phyloP scores from a whole-genome alignment of 2,797 vertebrate genomes.

The Lithobates sylvaticus region DNA sequence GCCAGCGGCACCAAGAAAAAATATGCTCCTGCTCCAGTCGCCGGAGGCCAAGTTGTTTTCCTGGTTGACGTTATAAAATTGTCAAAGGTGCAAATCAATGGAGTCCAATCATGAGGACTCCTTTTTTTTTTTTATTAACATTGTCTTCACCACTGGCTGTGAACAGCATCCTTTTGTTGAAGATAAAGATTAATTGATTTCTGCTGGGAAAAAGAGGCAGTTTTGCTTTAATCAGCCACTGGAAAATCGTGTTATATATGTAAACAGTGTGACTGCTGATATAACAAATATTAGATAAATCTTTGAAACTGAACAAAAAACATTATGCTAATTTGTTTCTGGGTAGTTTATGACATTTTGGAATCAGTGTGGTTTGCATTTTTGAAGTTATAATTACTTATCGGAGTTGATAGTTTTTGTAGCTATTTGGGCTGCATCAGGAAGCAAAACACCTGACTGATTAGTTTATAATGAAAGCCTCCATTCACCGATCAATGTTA shows the following conservation, averaged over 20 bases:
- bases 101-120: neutral
- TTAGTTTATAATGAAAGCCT: neutral
- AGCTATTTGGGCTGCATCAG: too few relatives aligned
- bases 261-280: constrained; percentile 23
- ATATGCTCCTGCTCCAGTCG: neutral
- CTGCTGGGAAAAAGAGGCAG: neutral
- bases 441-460: neutral
- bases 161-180: constrained; percentile 14
- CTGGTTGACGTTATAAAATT: neutral
- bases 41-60: neutral
- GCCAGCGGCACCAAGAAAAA: too few relatives aligned
- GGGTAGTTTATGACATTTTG: neutral
- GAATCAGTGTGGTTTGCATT: neutral
- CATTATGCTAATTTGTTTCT: constrained; percentile 4
- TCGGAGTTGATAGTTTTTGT: neutral
- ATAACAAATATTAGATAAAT: constrained; percentile 6
- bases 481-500: too few relatives aligned
- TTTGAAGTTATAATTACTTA: neutral
- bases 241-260: constrained; percentile 14
- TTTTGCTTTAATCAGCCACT: constrained; percentile 12
- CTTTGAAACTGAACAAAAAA: constrained; percentile 5
- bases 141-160: constrained; percentile 27
- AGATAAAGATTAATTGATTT: constrained; percentile 27
- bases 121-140: constrained; percentile 13
- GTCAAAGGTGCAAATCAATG: constrained; percentile 12